Conservation (phyloP, 2,113 vertebrate genomes). For the Symphodus melops region DNA sequence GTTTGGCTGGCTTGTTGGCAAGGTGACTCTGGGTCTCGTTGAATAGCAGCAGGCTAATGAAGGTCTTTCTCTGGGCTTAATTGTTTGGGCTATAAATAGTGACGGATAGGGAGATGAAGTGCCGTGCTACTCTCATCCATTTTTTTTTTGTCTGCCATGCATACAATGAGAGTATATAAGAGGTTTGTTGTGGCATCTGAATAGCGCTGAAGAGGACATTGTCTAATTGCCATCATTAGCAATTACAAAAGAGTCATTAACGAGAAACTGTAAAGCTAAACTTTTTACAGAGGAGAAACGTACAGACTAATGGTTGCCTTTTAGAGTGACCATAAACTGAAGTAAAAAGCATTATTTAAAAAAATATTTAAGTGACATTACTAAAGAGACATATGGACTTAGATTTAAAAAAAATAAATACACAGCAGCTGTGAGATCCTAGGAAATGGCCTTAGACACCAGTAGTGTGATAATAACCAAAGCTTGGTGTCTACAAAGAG, state of each 20-base stretch:
- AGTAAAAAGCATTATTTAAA: not conserved
- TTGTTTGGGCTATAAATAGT: conserved; percentile 86
- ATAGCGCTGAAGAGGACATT: conserved; percentile 54
- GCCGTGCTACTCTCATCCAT: conserved; percentile 39
- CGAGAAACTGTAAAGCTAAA: conserved; percentile 47
- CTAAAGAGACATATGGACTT: conserved; percentile 17
- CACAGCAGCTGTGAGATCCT: conserved; percentile 35
- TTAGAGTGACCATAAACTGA: conserved; percentile 16
- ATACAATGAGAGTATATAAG: conserved; percentile 54
- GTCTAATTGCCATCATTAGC: conserved; percentile 59
- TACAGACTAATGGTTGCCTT: conserved; percentile 3
- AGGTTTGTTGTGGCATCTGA: conserved; percentile 61
- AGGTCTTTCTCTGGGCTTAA: conserved; percentile 82
- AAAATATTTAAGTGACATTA: conserved; percentile 13
- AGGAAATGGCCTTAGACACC: conserved; percentile 8
- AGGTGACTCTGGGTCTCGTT: conserved; percentile 78
- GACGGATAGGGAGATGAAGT: conserved; percentile 62
- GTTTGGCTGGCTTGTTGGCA: conserved; percentile 82
- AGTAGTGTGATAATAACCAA: conserved; percentile 56
- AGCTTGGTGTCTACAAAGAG: conserved; percentile 50
- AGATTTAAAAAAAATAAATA: conserved; percentile 44
- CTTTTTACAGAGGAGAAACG: conserved; percentile 18
- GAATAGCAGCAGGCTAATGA: conserved; percentile 85
- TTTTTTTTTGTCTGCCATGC: conserved; percentile 45
- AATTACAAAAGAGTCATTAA: conserved; percentile 65